Evolutionary conservation across 2,797 vertebrate genomes (phyloP).

Genomic region (Malurus splendens): DNA sequence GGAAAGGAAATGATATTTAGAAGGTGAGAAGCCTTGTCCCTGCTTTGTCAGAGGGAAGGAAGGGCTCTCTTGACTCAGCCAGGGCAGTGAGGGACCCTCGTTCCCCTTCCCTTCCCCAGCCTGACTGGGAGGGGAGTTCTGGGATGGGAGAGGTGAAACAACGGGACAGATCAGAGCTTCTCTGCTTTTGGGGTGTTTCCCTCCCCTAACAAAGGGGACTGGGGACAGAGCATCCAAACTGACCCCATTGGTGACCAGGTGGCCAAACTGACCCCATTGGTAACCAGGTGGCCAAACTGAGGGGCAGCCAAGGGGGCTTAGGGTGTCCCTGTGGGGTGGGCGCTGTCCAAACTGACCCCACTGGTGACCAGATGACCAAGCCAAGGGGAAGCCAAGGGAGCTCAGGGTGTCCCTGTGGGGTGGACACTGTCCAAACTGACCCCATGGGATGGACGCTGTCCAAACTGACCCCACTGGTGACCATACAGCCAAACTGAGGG

Average conservation of each 20-base stretch:
- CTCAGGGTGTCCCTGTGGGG: no score
- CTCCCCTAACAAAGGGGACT: background rate
- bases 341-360: no score
- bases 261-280: no score
- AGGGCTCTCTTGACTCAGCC: background rate
- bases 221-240: rapidly evolving
- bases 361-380: no score
- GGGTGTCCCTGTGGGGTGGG: no score
- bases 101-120: background rate
- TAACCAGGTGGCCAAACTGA: no score
- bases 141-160: background rate
- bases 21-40: background rate
- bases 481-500: no score
- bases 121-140: rapidly evolving
- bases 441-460: no score
- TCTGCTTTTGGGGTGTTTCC: background rate
- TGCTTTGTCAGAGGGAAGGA: background rate
- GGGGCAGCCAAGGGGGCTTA: no score
- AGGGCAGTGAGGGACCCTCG: rapidly evolving
- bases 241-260: rapidly evolving
- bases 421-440: no score
- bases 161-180: background rate
- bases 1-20: background rate
- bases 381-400: no score
- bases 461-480: no score